Evolutionary conservation across 2,888 invertebrate genomes (phyloP).

Genomic region (Oxyteleia sp.): DNA sequence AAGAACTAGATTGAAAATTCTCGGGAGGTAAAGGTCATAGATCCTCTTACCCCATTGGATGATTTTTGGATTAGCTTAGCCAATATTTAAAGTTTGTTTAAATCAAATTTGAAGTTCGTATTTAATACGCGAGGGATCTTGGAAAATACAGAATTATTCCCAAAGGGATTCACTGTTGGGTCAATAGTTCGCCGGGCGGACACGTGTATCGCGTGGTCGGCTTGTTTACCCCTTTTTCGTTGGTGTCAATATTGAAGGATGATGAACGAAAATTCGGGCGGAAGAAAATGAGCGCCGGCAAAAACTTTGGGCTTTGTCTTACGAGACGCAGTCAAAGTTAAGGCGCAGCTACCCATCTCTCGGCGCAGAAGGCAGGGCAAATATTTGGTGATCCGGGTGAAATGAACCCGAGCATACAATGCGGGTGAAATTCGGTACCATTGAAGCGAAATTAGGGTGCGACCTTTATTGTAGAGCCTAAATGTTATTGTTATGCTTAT

Average conservation of each 20-base stretch:
- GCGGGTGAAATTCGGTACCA: conserved; percentile 42
- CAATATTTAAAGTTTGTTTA: conserved; percentile 5
- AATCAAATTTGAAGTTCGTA: conserved; percentile 22
- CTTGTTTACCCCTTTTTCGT: conserved; percentile 26
- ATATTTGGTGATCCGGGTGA: conserved; percentile 48
- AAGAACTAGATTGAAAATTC: too few relatives aligned
- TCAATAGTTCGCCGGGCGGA: conserved; percentile 34
- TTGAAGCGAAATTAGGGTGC: conserved; percentile 52
- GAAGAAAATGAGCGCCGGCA: conserved; percentile 10
- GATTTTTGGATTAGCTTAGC: conserved; percentile 47
- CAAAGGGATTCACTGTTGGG: conserved; percentile 18
- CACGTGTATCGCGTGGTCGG: conserved; percentile 33
- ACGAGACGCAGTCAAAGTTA: conserved; percentile 1
- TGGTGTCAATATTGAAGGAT: conserved; percentile 39
- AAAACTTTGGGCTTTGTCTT: conserved; percentile 35
- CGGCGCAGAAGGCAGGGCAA: conserved; percentile 35
- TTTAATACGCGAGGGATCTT: conserved; percentile 44
- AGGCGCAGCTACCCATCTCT: not conserved
- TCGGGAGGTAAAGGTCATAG: not conserved
- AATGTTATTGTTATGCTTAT: conserved; percentile 61
- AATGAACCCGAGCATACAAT: conserved; percentile 46
- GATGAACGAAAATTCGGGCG: conserved; percentile 24
- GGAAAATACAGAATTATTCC: not conserved
- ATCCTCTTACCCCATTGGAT: conserved; percentile 12
- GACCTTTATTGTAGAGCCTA: conserved; percentile 22